Percentiles rank a stretch among this genome's conserved stretches.
phyloP scores from a whole-genome alignment of 2,888 invertebrate genomes.

The Hyles lineata region DNA sequence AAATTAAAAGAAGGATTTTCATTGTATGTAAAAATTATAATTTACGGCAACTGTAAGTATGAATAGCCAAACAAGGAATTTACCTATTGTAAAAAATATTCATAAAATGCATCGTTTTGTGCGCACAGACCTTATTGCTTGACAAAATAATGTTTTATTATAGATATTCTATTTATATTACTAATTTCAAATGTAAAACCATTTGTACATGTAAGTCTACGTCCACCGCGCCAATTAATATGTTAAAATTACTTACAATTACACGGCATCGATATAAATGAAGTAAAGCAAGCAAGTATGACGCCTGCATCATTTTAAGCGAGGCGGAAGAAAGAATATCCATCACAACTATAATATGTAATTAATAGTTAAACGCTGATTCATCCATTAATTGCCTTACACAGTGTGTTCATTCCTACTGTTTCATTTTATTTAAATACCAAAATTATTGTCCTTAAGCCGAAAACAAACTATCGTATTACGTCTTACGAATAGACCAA shows the following conservation, averaged over 20 bases:
- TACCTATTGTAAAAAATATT: neutral
- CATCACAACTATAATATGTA: neutral
- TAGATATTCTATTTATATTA: slow-evolving; percentile 1
- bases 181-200: neutral
- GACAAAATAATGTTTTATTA: neutral
- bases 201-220: slow-evolving; percentile 17
- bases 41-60: neutral
- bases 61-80: neutral
- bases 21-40: too few relatives aligned
- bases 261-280: neutral
- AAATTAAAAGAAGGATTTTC: too few relatives aligned
- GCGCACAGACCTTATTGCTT: neutral
- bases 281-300: too few relatives aligned
- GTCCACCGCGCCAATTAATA: slow-evolving; percentile 6
- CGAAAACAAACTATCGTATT: too few relatives aligned
- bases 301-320: neutral
- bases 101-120: neutral
- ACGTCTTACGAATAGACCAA: too few relatives aligned
- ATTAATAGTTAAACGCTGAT: neutral
- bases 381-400: neutral
- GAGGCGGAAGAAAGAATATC: neutral
- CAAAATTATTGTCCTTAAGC: too few relatives aligned
- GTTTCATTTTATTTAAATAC: too few relatives aligned
- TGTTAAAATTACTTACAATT: slow-evolving; percentile 5
- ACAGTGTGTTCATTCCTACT: neutral